Evolutionary conservation across 1,140 invertebrate genomes (phyloP).

Genomic region (Drosophila pallidifrons): DNA sequence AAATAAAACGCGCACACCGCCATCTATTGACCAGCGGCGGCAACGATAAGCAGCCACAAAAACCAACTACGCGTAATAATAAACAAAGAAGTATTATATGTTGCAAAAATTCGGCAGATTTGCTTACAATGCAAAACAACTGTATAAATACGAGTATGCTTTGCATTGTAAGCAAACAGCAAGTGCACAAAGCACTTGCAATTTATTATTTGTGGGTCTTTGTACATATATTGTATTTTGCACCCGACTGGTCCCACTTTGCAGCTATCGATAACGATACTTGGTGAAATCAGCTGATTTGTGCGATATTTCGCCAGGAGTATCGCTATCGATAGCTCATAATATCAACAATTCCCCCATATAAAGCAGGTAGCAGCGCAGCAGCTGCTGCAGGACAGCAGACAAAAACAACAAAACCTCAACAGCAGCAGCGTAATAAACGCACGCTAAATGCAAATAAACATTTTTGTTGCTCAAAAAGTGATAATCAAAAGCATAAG

Average conservation of each 20-base stretch:
- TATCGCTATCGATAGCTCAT: constrained; percentile 43
- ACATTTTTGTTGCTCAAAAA: constrained; percentile 58
- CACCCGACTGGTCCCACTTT: constrained; percentile 43
- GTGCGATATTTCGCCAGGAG: constrained; percentile 1
- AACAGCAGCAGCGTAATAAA: constrained; percentile 47
- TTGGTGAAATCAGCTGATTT: constrained; percentile 44
- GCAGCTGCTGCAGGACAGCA: constrained; percentile 55
- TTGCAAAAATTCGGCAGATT: not conserved
- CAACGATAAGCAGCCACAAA: constrained; percentile 60
- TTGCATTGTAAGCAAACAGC: constrained; percentile 7
- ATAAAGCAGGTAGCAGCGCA: constrained; percentile 53
- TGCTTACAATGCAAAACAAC: constrained; percentile 21
- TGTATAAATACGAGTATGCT: constrained; percentile 10
- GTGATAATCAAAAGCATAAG: constrained; percentile 58
- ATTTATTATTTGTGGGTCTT: not conserved
- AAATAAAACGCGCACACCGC: constrained; percentile 81
- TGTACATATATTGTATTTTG: constrained; percentile 13
- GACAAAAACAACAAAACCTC: constrained; percentile 49
- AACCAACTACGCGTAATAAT: constrained; percentile 67
- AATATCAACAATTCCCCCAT: constrained; percentile 53
- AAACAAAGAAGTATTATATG: constrained; percentile 35
- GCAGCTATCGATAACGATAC: constrained; percentile 38
- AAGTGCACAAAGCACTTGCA: constrained; percentile 26
- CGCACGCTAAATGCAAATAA: constrained; percentile 61
- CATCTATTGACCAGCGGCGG: constrained; percentile 79